A percentile compares a stretch with the other conserved stretches of the same genome.
Conservation (phyloP, 1,140 invertebrate genomes). For the Aporrectodea caliginosa region DNA sequence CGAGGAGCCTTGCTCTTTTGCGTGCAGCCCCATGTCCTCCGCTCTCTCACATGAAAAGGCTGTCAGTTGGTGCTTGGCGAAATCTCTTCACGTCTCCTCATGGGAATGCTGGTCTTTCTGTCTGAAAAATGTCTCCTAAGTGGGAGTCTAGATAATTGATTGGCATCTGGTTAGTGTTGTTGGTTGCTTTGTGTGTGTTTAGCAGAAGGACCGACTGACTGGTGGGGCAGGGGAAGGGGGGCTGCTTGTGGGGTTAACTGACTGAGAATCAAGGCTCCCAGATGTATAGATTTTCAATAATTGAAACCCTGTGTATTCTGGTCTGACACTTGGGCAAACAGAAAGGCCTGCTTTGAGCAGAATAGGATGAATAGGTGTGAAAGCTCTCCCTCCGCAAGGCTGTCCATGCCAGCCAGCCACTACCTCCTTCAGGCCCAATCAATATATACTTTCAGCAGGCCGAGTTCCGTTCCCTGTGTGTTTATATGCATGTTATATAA, state of each 20-base stretch:
- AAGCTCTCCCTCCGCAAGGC: not conserved
- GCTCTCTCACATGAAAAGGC: too few species aligned
- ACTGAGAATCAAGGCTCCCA: not conserved
- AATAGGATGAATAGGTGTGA: not conserved
- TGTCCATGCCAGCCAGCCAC: too few species aligned
- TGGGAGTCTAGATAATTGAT: not conserved
- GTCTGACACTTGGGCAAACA: not conserved
- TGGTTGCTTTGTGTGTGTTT: not conserved
- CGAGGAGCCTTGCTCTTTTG: too few species aligned
- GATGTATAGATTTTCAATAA: conserved; percentile 3
- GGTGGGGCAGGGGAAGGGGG: not conserved
- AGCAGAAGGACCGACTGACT: not conserved
- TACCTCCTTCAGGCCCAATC: too few species aligned
- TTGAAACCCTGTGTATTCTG: not conserved
- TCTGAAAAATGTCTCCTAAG: too few species aligned
- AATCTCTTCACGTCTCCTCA: not conserved
- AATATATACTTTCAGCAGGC: too few species aligned
- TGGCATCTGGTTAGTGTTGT: not conserved
- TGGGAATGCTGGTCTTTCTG: not conserved
- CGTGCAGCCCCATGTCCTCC: too few species aligned
- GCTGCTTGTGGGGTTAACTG: not conserved
- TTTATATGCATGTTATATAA: too few species aligned
- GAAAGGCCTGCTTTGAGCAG: too few species aligned
- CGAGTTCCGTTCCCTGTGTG: too few species aligned
- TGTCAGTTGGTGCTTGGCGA: too few species aligned